A percentile compares a stretch with the other conserved stretches of the same genome.
Evolutionary conservation across 2,797 vertebrate species (phyloP).

Genomic region (Hemibagrus guttatus): DNA sequence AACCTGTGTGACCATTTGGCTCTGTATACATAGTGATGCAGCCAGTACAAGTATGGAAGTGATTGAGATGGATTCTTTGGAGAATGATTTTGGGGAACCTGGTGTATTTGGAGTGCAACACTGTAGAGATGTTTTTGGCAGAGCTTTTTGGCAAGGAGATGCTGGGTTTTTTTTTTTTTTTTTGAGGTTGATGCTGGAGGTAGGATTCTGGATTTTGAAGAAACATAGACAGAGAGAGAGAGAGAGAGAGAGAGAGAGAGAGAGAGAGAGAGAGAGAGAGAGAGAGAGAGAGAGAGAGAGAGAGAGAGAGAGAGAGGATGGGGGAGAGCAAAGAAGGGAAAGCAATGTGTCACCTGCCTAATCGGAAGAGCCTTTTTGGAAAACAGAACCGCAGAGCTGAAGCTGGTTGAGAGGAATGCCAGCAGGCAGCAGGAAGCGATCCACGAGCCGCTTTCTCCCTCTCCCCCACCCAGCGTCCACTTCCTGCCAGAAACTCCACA

Average conservation of each 20-base stretch:
- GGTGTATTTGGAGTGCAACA: conserved; percentile 5
- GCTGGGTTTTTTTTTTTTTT: not conserved
- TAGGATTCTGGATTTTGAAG: conserved; percentile 18
- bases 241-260: conserved; percentile 20
- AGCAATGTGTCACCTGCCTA: conserved; percentile 33
- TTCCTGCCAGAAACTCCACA: conserved; percentile 75
- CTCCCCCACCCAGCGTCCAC: conserved; percentile 68
- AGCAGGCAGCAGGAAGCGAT: conserved; percentile 71
- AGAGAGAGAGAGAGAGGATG: too few species aligned
- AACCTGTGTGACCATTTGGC: conserved; percentile 1
- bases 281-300: conserved; percentile 16
- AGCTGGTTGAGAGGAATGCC: conserved; percentile 53
- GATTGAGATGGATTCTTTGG: conserved; percentile 17
- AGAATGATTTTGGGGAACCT: conserved; percentile 19
- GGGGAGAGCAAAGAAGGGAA: conserved; percentile 8
- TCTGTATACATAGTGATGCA: not conserved
- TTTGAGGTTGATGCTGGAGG: conserved; percentile 6
- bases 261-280: conserved; percentile 28
- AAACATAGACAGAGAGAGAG: conserved; percentile 18
- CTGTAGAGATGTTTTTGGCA: conserved; percentile 36
- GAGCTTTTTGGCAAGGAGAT: conserved; percentile 15
- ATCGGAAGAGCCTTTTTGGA: conserved; percentile 25
- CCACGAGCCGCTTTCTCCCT: conserved; percentile 44
- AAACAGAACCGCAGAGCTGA: conserved; percentile 33
- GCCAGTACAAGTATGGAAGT: conserved; percentile 11